Conservation (phyloP, 2,113 vertebrate genomes). For the Lophotis ruficrista region DNA sequence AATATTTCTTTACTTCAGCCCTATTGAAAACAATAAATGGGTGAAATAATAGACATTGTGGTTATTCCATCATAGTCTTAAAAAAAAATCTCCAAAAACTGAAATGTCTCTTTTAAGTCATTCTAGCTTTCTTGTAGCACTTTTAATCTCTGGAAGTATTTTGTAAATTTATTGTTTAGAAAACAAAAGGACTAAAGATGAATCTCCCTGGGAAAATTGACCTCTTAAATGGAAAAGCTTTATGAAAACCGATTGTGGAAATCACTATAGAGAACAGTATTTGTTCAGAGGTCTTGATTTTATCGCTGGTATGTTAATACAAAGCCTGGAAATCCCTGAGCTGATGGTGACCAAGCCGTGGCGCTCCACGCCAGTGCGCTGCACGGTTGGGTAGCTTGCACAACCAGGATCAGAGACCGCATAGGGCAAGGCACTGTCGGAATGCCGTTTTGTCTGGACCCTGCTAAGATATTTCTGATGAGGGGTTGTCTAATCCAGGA, state of each 20-base stretch:
- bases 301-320: background rate
- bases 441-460: accelerated
- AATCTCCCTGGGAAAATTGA: background rate
- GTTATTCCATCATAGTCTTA: background rate
- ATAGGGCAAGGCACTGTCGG: background rate
- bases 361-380: accelerated
- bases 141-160: background rate
- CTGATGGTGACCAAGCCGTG: background rate
- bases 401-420: background rate
- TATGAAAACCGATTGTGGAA: background rate
- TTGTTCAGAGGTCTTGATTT: background rate
- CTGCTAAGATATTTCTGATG: background rate
- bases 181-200: background rate
- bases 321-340: background rate
- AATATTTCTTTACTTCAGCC: background rate
- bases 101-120: background rate
- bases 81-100: background rate
- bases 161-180: background rate
- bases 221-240: background rate
- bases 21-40: background rate
- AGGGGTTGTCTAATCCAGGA: background rate
- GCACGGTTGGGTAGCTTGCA: accelerated
- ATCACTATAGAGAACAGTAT: background rate
- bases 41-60: background rate
- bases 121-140: background rate